Evolutionary conservation across 92 coral and sea anemone genomes (phyloP), one percentile per base, ranked within the genome.

Genomic region (Palythoa heliodiscus): DNA sequence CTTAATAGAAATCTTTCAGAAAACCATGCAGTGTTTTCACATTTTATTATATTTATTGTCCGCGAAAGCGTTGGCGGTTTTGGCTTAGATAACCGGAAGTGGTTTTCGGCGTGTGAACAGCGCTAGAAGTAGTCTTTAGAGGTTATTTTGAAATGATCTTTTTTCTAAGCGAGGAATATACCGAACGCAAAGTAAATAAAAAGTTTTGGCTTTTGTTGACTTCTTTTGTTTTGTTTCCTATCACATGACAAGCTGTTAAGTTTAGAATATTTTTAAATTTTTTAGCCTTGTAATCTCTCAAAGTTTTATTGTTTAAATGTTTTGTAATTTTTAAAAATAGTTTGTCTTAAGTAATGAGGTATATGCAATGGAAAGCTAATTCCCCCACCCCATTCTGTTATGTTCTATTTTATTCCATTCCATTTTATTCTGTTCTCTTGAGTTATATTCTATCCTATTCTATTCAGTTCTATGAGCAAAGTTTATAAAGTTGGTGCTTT

Each of bases 51-150:
- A 11, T 17, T 19, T 63, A 19, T 19, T 63, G 8, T n/a, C 20
- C 69, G 20, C 10, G 60, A 54, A 29, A 43, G 50, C 50, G 50
- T 43, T 24, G 40, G 40, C 67, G 37, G 19, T 35, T 11, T 60
- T 64, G 52, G 70, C 82, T 35, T 14, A 0, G 20, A 35, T 8
- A 23, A 24, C 83, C 83, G 83, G 83, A 78, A 78, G 83, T 78
- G 10, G 54, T 19, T 60, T 38, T n/a, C 25, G 43, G 52, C 83
- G 50, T 29, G 58, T 37, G 67, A 68, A 39, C 55, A 16, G 39
- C 39, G 66, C 66, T 60, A 7, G 19, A 60, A 22, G 19, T 1
- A n/a, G 3, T n/a, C 64, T 60, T 15, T 19, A 17, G 5, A 17
- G 4, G 1, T n/a, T 19, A 17, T 2, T n/a, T 63, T 63, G 2